These are phyloP conservation scores for Orius laevigatus DNA, from an alignment of 1,140 invertebrate genomes.

Conservation along the genomic window DNA sequence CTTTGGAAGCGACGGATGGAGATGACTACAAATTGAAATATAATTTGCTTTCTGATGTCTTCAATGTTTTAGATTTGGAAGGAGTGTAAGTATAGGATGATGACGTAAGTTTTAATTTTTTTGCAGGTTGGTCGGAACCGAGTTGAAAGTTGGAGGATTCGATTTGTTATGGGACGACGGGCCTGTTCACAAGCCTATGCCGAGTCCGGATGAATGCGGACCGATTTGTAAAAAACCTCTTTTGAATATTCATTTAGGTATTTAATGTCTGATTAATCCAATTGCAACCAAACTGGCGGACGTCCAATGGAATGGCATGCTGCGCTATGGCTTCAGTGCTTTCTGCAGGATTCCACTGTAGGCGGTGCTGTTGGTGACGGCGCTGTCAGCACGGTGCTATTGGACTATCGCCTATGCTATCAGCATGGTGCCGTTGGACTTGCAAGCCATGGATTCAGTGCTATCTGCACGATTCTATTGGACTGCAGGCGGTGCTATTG, in stretches of 20 bases:
- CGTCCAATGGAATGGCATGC: too few relatives aligned
- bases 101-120: too few relatives aligned
- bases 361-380: too few relatives aligned
- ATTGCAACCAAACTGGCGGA: neutral
- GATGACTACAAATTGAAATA: conserved; percentile 34
- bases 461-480: too few relatives aligned
- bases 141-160: conserved; percentile 39
- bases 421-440: too few relatives aligned
- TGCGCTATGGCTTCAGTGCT: too few relatives aligned
- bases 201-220: conserved; percentile 10
- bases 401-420: too few relatives aligned
- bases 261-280: neutral
- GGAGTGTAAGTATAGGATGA: conserved; percentile 19
- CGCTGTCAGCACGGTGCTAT: too few relatives aligned
- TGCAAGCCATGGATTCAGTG: too few relatives aligned
- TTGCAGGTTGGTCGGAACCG: conserved; percentile 31
- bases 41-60: conserved; percentile 28
- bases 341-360: too few relatives aligned
- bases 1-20: conserved; percentile 39
- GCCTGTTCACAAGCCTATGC: conserved; percentile 26
- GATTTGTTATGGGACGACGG: conserved; percentile 43
- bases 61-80: conserved; percentile 31
- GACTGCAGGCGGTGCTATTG: too few relatives aligned
- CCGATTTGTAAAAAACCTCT: conserved; percentile 1
- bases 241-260: conserved; percentile 7